Evolutionary conservation across 1,140 invertebrate species (phyloP), one percentile per base, ranked within the genome.

Genomic region (Drosophila prosaltans): DNA sequence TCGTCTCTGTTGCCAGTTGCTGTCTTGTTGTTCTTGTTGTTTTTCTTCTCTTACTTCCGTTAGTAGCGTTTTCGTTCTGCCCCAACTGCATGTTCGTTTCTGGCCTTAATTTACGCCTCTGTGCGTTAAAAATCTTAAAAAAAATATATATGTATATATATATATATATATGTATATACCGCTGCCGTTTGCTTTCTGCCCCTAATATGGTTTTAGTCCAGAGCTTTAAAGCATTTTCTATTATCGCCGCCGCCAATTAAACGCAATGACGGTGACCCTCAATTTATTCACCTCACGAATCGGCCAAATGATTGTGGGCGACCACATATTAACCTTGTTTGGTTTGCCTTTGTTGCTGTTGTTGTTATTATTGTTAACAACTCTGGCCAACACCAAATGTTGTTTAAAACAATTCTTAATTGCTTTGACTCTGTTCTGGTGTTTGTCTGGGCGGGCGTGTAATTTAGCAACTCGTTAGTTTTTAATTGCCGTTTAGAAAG

Each of bases 51-150:
- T 51, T 69, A 59, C 54, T 67, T 70, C 41, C 11, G 57, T 36
- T 62, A 2, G 45, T 51, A 43, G n/a, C 41, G 41, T 60, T 32
- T 62, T 62, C 24, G 61, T 45, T 32, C 43, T 64, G 61, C 43
- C 57, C 45, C 64, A 69, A 74, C 74, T 65, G 79, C 82, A 79
- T 69, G 54, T 36, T 48, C 2, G 45, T 51, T 60, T 63, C 59
- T 79, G 67, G 81, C 83, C 83, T 89, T 88, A 88, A 83, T 83
- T 83, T 70, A 83, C 83, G 84, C 83, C 83, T 81, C 65, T 88
- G 65, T 75, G 54, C 58, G 39, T 65, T 39, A 16, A 59, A 58
- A 39, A 39, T 39, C 32, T 58, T 39, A 8, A 30, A 58, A 8
- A 26, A 24, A 51, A 51, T 16, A 16, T 16, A 16, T 16, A 16